These are phyloP conservation scores for Gasterosteus aculeatus DNA, from an alignment of 2,113 vertebrate genomes.

Conservation along the genomic window DNA sequence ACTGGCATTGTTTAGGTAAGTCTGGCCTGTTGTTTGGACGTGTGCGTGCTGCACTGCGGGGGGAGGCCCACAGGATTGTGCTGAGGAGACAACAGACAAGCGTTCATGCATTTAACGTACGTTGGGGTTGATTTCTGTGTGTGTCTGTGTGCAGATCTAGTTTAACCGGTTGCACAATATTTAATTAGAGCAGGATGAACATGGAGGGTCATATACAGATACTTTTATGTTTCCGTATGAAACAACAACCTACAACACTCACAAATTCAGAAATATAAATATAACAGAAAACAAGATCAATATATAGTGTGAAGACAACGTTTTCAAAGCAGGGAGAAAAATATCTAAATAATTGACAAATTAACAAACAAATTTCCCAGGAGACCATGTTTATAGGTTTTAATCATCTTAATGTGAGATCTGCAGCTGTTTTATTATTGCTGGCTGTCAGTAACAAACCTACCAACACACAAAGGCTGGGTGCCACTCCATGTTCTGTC, in stretches of 20 bases:
- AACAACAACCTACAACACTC: not conserved
- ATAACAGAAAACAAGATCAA: not conserved
- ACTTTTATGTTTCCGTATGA: not conserved
- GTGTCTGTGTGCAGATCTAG: too few relatives aligned
- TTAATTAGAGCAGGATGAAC: not conserved
- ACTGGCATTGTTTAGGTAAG: conserved; percentile 83
- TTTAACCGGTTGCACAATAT: not conserved
- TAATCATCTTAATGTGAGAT: not conserved
- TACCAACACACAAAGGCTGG: conserved; percentile 88
- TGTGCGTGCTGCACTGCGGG: conserved; percentile 86
- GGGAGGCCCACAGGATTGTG: conserved; percentile 85
- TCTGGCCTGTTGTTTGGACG: conserved; percentile 74
- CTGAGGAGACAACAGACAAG: conserved; percentile 45
- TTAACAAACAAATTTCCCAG: not conserved
- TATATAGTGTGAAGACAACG: too few relatives aligned
- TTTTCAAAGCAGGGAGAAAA: too few relatives aligned
- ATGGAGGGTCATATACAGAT: not conserved
- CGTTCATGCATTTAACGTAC: not conserved
- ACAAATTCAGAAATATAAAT: not conserved
- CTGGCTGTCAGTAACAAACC: conserved; percentile 47
- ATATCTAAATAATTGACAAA: not conserved
- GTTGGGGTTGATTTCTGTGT: not conserved
- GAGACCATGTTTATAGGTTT: not conserved
- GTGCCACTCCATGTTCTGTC: conserved; percentile 88
- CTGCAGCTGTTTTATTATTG: not conserved